Evolutionary conservation across 2,113 vertebrate genomes (phyloP), one percentile per base, ranked within the genome.

Genomic region (Herpetotheres cachinnans): DNA sequence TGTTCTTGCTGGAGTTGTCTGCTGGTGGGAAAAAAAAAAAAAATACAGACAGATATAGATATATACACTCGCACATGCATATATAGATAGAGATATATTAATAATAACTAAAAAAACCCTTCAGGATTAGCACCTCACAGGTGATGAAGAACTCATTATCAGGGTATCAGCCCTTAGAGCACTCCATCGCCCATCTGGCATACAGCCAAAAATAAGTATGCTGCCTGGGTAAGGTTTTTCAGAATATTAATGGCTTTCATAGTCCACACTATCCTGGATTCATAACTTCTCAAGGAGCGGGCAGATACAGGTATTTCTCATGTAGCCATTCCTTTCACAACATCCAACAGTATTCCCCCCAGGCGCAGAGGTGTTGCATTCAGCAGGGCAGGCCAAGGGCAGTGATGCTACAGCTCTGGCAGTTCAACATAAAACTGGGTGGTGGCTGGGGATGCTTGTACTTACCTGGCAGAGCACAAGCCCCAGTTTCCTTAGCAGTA

Each of bases 71-170:
- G 50, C 18, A 54, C 10, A 11, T 7, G 11, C 10, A 67, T 54
- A 59, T 40, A 83, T 26, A 71, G 34, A 74, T 50, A 71, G 24
- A 77, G 44, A 55, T 19, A 49, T 59, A 34, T 77, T 63, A 89
- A 89, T 67, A 62, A 80, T 50, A 58, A 40, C 24, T 59, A 1
- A 10, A 40, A 62, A 52, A 49, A 58, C 1, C 1, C 22, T 82
- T 94, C 59, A 88, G 72, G 90, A 90, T 93, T 84, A 95, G 82
- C 88, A 71, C 29, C 87, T 72, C 54, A 49, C 42, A 91, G 72
- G 69, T 89, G 65, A 91, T 70, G 47, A 72, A 79, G 66, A 47
- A 29, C 40, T 97, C 69, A 50, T 95, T 86, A 92, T 21, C 66
- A 66, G 86, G 63, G 44, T 42, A 78, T 91, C 80, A 91, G 79